phyloP scores from a whole-genome alignment of 2,888 invertebrate genomes.

The Aleiodes testaceus region DNA sequence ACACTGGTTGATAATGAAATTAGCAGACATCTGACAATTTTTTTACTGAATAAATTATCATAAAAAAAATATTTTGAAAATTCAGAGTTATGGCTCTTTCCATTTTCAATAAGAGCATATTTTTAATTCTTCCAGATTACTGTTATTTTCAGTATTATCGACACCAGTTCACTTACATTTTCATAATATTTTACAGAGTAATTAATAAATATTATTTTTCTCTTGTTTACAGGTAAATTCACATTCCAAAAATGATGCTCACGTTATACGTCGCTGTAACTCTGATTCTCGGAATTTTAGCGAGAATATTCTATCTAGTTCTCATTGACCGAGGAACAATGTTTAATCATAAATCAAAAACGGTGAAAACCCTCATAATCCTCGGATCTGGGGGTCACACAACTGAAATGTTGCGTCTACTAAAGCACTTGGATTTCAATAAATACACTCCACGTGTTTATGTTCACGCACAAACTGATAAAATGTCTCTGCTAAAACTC shows the following conservation, averaged over 20 bases:
- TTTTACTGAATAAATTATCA: no score
- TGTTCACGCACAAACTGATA: constrained; percentile 85
- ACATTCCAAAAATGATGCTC: constrained; percentile 26
- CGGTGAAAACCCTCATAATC: constrained; percentile 76
- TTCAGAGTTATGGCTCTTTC: no score
- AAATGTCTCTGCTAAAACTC: constrained; percentile 83
- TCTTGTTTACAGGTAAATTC: constrained; percentile 28
- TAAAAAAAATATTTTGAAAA: no score
- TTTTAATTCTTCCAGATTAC: no score
- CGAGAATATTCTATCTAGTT: constrained; percentile 58
- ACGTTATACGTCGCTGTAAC: background rate
- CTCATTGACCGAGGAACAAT: constrained; percentile 49
- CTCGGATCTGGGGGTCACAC: constrained; percentile 94
- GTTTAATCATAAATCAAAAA: constrained; percentile 34
- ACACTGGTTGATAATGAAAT: no score
- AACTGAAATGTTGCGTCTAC: constrained; percentile 89
- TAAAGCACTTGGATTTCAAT: constrained; percentile 77
- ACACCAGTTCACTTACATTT: no score
- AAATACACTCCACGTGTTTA: constrained; percentile 85
- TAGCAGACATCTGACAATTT: no score
- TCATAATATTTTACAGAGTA: no score
- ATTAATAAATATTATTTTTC: background rate
- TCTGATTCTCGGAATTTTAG: constrained; percentile 38
- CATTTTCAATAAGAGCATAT: no score
- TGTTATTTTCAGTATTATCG: no score